phyloP scores from a whole-genome alignment of 2,888 invertebrate species.

The Cheilosia pagana region DNA sequence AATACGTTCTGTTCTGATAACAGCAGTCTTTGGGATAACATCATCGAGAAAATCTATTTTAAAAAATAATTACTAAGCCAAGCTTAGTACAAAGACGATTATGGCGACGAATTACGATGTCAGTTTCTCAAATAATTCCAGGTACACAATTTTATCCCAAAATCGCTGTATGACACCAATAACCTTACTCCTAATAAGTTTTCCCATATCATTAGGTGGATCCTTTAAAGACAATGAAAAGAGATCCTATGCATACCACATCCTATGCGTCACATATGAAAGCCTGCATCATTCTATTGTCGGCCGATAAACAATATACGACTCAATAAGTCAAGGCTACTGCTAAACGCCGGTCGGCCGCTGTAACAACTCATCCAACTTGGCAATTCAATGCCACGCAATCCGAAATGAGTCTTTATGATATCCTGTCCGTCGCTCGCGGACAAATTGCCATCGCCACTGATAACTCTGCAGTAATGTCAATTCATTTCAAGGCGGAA shows the following conservation, averaged over 20 bases:
- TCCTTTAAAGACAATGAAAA: background rate
- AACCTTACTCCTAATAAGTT: too few relatives aligned
- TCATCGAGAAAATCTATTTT: too few relatives aligned
- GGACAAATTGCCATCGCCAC: slow-evolving; percentile 56
- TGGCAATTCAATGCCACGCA: slow-evolving; percentile 40
- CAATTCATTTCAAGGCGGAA: slow-evolving; percentile 47
- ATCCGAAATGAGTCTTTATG: slow-evolving; percentile 54
- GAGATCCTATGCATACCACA: too few relatives aligned
- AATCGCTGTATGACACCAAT: too few relatives aligned
- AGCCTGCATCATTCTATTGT: background rate
- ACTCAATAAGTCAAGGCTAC: slow-evolving; percentile 21
- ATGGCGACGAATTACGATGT: too few relatives aligned
- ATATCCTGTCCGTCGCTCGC: slow-evolving; percentile 44
- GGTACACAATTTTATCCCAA: too few relatives aligned
- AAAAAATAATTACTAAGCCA: too few relatives aligned
- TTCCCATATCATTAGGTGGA: too few relatives aligned
- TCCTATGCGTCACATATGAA: background rate
- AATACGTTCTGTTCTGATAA: too few relatives aligned
- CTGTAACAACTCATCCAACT: slow-evolving; percentile 25
- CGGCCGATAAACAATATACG: background rate
- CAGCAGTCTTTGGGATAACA: too few relatives aligned
- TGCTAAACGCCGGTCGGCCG: slow-evolving; percentile 5
- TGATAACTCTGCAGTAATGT: slow-evolving; percentile 43
- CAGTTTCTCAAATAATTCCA: too few relatives aligned
- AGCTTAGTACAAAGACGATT: too few relatives aligned